Evolutionary conservation across 2,888 invertebrate species (phyloP), one percentile per base, ranked within the genome.

Genomic region (Sphinx pinastri): DNA sequence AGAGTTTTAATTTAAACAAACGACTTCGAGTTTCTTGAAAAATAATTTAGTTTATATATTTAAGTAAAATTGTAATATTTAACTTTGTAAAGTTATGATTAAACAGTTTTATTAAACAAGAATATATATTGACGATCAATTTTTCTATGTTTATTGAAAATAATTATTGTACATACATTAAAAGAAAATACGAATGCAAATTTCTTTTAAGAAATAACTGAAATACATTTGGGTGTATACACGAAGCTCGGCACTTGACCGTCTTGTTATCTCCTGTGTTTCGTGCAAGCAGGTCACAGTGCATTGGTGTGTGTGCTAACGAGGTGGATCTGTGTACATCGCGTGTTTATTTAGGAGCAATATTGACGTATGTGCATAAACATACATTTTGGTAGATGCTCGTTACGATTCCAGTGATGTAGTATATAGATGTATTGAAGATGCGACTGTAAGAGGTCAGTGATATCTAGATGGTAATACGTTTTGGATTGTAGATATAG

Each of bases 281-380:
- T 70, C 68, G 55, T 74, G 68, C 58, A 69, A 52, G 45, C 73
- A 70, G 72, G 68, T 73, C 70, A 13, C 19, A 47, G 45, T 45
- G 45, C 47, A 52, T 8, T 60, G 59, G 16, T 76, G 75, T 75
- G 71, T 74, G 63, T 71, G 75, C 77, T 84, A 84, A 84, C 80
- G 82, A 83, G 79, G 77, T 76, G 70, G 75, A 72, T 74, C 79
- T 60, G 16, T 74, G 73, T 78, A 77, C 75, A 57, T n/a, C 70
- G 59, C 49, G 52, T 70, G 70, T 70, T 71, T 60, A 59, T 60
- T 68, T 59, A 52, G 72, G 73, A 76, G 75, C 71, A 76, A 68
- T 69, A 72, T 63, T 60, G 60, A 60, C 60, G n/a, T 19, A 12
- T 49, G 19, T 47, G 19, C 7, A 49, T 63, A 63, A 63, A 63